Conservation (phyloP, 1,140 invertebrate species). For the Gryon sp. region DNA sequence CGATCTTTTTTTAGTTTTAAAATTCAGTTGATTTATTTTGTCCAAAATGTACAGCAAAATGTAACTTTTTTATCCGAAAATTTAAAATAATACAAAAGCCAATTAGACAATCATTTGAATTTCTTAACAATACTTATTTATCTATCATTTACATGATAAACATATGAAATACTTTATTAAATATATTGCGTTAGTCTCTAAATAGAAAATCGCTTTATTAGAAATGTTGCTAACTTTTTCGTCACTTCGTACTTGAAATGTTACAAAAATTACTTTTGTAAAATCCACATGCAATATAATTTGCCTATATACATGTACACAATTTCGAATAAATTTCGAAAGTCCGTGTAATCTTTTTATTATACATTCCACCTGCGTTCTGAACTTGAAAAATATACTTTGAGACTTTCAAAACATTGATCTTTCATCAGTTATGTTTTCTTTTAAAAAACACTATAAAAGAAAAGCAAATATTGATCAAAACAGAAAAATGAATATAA, state of each 20-base stretch:
- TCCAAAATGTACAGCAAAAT: too few relatives aligned
- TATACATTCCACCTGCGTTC: slow-evolving; percentile 17
- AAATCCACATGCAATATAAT: slow-evolving; percentile 37
- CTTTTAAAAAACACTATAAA: background rate
- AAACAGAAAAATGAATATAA: too few relatives aligned
- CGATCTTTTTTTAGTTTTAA: background rate
- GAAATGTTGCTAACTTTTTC: background rate
- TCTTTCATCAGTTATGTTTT: background rate
- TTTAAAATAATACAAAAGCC: too few relatives aligned
- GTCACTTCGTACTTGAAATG: slow-evolving; percentile 3
- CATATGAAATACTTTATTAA: too few relatives aligned
- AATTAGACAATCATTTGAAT: too few relatives aligned
- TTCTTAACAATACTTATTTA: too few relatives aligned
- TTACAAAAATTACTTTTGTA: slow-evolving; percentile 40
- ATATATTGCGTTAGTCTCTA: too few relatives aligned
- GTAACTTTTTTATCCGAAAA: too few relatives aligned
- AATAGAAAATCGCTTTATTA: background rate
- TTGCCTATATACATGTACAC: slow-evolving; percentile 45
- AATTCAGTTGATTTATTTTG: too few relatives aligned
- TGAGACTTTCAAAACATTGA: background rate
- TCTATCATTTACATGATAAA: too few relatives aligned
- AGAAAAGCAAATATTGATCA: too few relatives aligned
- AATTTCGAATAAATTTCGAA: slow-evolving; percentile 17
- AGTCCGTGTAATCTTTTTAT: slow-evolving; percentile 5
- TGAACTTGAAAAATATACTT: slow-evolving; percentile 11